Base-by-base conservation (phyloP, 1,140 invertebrate genomes). In the Caenorhabditis briggsae region DNA sequence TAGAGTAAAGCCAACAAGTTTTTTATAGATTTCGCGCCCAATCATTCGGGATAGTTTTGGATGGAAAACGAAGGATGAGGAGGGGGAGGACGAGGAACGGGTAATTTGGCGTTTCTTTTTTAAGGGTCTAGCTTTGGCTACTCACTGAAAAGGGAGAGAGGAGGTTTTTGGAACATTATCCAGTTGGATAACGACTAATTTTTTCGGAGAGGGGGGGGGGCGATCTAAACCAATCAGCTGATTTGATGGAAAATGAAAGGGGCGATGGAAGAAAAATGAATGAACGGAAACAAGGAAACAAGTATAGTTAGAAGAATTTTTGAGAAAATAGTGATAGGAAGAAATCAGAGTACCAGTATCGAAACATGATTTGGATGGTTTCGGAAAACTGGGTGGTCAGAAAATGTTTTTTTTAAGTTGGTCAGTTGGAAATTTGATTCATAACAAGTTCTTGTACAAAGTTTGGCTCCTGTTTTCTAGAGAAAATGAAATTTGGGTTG, bases 141-240 rank as follows among this genome's bases (percentile, higher is more conserved):
- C 70, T 78, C 70, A 16, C 50, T 53, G 9, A 16, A 53, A 9
- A 53, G 11, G 16, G 5, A 53, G 50, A 53, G 50, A 53, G 41
- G n/a, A 9, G 7, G 64, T 20, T 61, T 70, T 78, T 78, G 70
- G 70, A 78, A 78, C 70, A 78, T 78, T 50, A 78, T 78, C 46
- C 70, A 78, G 70, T 78, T 50, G 70, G 70, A 78, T 78, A 50
- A 50, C 46, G 70, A 78, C 70, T 78, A 48, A 48, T 78, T 78
- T 33, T 78, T 78, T 78, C 33, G 70, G 46, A 41, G 70, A 23
- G 46, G 23, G n/a, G n/a, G 23, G 41, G 25, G 23, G 46, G 18
- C 33, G 33, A 33, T 33, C 25, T 78, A 25, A 78, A 78, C 70
- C 70, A 78, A 78, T 78, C 70, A 78, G 70, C 46, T 78, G 70